Base-by-base conservation (phyloP, 2,797 vertebrate species). In the Smutsia gigantea region DNA sequence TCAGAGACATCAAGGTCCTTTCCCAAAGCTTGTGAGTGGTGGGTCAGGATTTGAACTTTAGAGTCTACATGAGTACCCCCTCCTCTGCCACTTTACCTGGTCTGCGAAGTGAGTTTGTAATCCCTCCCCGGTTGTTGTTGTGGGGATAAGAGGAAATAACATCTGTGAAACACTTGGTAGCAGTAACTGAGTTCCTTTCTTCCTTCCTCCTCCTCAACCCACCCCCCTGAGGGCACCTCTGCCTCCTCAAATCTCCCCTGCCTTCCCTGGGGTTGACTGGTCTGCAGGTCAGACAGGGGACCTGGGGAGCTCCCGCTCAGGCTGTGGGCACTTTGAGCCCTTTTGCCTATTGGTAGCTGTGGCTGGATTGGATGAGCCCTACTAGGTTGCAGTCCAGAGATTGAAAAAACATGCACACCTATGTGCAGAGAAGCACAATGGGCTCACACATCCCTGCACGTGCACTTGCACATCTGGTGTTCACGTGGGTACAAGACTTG, bases 331-430 rank as follows among this genome's bases (percentile, higher is more conserved):
- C 34, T 51, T 46, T 12, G 29, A 46, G 19, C 5, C 15, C 37
- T 69, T 79, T 53, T 95, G 78, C 68, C 42, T 79, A 14, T 19
- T 11, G 0, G 8, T n/a, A n/a, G n/a, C n/a, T n/a, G n/a, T n/a
- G n/a, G n/a, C n/a, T n/a, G n/a, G n/a, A n/a, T n/a, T n/a, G 19
- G 12, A 31, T 31, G 23, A 63, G 34, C 31, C 29, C 25, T 29
- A 57, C 51, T 34, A 29, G 51, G 83, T 3, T 19, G 6, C 46
- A 12, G 9, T 64, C 19, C 17, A 7, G 64, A 84, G 53, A 37
- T 8, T 31, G 51, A 63, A n/a, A 29, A 21, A 79, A 25, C 0
- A 1, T 51, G 10, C 9, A 2, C 49, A 9, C 13, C 25, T 7
- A 2, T 18, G 18, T 21, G 10, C 2, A 12, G 9, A 53, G 1